A percentile compares a stretch with the other conserved stretches of the same genome.
Conservation (phyloP, 2,888 invertebrate species). For the Andrena praecox region DNA sequence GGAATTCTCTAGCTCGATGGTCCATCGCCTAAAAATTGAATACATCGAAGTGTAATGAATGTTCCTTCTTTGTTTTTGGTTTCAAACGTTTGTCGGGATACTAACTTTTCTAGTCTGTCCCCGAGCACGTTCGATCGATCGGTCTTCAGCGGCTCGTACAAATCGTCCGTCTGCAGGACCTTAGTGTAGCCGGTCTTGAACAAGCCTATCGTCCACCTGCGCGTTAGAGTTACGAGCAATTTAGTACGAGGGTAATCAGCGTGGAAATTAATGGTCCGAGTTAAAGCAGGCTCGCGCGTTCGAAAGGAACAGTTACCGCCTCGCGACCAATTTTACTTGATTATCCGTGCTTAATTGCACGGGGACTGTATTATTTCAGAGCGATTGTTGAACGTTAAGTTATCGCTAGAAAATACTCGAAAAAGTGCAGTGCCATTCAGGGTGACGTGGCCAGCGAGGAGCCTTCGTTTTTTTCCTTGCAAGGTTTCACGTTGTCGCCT, state of each 20-base stretch:
- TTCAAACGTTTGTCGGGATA: constrained; percentile 60
- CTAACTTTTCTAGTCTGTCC: constrained; percentile 89
- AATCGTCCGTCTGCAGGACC: constrained; percentile 90
- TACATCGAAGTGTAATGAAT: neutral
- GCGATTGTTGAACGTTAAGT: too few relatives aligned
- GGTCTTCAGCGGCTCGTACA: constrained; percentile 89
- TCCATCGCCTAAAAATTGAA: constrained; percentile 84
- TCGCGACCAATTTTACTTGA: neutral
- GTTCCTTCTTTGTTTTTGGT: too few relatives aligned
- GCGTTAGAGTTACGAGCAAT: constrained; percentile 59
- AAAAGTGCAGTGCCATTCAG: too few relatives aligned
- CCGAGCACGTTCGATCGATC: constrained; percentile 91
- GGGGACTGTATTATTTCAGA: neutral
- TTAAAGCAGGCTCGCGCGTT: neutral
- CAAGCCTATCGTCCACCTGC: constrained; percentile 91
- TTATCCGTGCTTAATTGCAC: neutral
- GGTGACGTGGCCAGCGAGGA: too few relatives aligned
- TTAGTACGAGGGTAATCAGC: neutral
- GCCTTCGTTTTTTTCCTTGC: too few relatives aligned
- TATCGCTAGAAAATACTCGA: neutral
- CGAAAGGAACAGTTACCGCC: neutral
- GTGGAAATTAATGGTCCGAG: neutral
- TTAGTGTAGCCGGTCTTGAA: constrained; percentile 91
- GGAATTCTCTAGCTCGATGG: constrained; percentile 83
- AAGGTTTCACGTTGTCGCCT: too few relatives aligned